Evolutionary conservation across 2,113 vertebrate species (phyloP).

Genomic region (Diglossa brunneiventris): DNA sequence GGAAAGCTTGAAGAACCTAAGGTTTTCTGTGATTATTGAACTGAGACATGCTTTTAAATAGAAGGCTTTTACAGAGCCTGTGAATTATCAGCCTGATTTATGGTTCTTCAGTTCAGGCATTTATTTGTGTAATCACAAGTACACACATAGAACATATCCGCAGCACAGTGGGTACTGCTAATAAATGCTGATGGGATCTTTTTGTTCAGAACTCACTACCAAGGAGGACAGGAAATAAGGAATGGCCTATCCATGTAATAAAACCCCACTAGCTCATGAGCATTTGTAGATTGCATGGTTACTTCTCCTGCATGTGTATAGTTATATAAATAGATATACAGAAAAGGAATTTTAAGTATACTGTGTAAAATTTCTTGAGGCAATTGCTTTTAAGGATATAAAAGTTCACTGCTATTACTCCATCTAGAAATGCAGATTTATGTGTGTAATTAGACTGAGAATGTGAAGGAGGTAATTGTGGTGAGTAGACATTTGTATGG

Average conservation of each 20-base stretch:
- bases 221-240: background rate
- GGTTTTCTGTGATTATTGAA: background rate
- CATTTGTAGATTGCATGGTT: background rate
- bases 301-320: rapidly evolving
- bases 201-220: background rate
- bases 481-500: background rate
- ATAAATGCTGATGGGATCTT: background rate
- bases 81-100: background rate
- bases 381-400: background rate
- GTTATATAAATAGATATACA: background rate
- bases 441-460: background rate
- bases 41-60: background rate
- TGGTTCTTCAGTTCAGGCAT: background rate
- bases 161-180: background rate
- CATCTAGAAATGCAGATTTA: background rate
- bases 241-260: background rate
- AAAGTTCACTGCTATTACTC: background rate
- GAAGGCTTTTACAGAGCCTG: background rate
- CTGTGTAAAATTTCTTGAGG: background rate
- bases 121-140: background rate
- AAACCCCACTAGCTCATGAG: background rate
- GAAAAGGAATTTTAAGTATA: background rate
- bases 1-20: background rate
- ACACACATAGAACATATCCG: rapidly evolving
- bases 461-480: background rate